Conservation (phyloP, 2,113 vertebrate genomes). For the Pterophyllum scalare region DNA sequence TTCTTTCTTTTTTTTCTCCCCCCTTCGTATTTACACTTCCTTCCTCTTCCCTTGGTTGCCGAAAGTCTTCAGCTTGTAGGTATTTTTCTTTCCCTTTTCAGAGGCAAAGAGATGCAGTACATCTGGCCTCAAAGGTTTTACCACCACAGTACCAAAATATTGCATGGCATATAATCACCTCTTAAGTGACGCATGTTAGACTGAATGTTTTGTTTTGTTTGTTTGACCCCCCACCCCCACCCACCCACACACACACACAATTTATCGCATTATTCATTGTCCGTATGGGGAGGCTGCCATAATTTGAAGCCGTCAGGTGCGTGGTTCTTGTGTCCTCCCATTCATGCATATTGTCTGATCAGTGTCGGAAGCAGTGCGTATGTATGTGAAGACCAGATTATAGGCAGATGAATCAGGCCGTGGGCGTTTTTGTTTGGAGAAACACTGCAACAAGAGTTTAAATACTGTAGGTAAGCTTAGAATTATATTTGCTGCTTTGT, state of each 20-base stretch:
- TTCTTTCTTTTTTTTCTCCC: neutral
- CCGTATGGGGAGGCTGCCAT: slow-evolving; percentile 45
- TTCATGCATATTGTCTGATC: slow-evolving; percentile 20
- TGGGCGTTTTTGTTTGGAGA: slow-evolving; percentile 13
- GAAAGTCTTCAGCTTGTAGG: slow-evolving; percentile 26
- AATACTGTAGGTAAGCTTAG: slow-evolving; percentile 67
- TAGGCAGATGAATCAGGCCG: slow-evolving; percentile 32
- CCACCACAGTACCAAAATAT: slow-evolving; percentile 53
- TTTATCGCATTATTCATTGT: slow-evolving; percentile 14
- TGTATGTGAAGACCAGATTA: slow-evolving; percentile 18
- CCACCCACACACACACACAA: too few relatives aligned
- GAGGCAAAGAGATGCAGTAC: slow-evolving; percentile 45
- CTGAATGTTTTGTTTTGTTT: slow-evolving; percentile 34
- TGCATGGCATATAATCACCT: slow-evolving; percentile 70
- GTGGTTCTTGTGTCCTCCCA: slow-evolving; percentile 41
- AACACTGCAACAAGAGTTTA: slow-evolving; percentile 44
- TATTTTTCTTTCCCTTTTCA: neutral
- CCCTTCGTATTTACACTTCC: slow-evolving; percentile 51
- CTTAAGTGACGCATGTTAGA: slow-evolving; percentile 62
- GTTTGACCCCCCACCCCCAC: too few relatives aligned
- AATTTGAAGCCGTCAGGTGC: slow-evolving; percentile 34
- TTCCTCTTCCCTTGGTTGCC: slow-evolving; percentile 52
- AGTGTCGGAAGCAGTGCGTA: slow-evolving; percentile 6
- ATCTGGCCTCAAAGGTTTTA: slow-evolving; percentile 40
- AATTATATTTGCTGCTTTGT: slow-evolving; percentile 70